Conservation (phyloP, 1,140 invertebrate species). For the Orchestia grillus region DNA sequence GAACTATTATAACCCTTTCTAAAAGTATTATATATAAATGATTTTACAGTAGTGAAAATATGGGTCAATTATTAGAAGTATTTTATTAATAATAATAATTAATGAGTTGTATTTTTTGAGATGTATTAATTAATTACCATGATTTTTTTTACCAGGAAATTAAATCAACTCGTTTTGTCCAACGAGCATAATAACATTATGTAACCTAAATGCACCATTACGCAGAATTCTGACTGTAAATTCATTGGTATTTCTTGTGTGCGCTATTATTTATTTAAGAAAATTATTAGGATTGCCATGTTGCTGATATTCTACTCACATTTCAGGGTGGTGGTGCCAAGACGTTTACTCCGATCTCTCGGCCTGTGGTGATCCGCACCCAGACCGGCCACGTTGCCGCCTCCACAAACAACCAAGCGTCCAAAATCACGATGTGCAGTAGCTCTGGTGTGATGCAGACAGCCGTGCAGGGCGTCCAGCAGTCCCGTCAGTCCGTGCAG, state of each 20-base stretch:
- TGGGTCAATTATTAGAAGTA: too few relatives aligned
- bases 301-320: background rate
- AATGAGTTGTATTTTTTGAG: too few relatives aligned
- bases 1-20: too few relatives aligned
- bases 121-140: too few relatives aligned
- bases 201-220: too few relatives aligned
- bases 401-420: background rate
- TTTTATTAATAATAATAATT: too few relatives aligned
- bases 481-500: slow-evolving; percentile 36
- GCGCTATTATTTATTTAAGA: background rate
- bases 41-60: too few relatives aligned
- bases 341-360: slow-evolving; percentile 24
- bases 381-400: background rate
- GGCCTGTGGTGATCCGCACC: slow-evolving; percentile 37
- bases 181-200: too few relatives aligned
- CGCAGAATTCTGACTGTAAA: too few relatives aligned
- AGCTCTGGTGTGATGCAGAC: background rate
- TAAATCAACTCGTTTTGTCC: too few relatives aligned
- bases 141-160: too few relatives aligned
- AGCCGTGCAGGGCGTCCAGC: slow-evolving; percentile 25
- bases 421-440: slow-evolving; percentile 21
- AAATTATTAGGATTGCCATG: background rate
- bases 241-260: background rate
- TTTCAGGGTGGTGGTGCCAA: background rate
- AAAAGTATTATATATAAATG: too few relatives aligned